Evolutionary conservation across 1,140 invertebrate species (phyloP).

Genomic region (Bombus consobrinus): DNA sequence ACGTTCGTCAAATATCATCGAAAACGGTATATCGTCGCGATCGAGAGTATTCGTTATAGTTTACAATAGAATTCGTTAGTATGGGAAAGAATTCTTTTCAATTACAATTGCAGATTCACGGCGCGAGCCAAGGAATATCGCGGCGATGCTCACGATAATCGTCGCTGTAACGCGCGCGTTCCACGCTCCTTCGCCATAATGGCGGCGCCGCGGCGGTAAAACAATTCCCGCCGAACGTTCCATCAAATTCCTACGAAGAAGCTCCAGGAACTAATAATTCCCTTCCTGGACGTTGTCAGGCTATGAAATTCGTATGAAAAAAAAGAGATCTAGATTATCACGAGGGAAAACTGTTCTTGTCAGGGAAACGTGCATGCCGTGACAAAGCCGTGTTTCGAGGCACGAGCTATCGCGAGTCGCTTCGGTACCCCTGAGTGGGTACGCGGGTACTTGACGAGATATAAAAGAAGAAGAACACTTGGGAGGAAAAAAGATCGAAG

Average conservation of each 20-base stretch:
- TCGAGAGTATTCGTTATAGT: too few relatives aligned
- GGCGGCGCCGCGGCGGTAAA: neutral
- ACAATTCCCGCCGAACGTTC: neutral
- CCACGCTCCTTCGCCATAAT: neutral
- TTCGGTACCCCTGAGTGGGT: constrained; percentile 57
- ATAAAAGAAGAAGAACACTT: neutral
- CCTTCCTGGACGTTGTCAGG: neutral
- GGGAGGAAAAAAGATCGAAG: neutral
- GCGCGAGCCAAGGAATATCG: neutral
- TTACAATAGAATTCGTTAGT: neutral
- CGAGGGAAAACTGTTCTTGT: neutral
- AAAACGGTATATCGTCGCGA: neutral
- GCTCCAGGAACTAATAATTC: neutral
- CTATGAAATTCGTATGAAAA: neutral
- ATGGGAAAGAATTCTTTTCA: neutral
- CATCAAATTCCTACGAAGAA: neutral
- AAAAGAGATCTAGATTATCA: neutral
- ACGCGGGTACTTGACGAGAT: constrained; percentile 25
- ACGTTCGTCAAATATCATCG: neutral
- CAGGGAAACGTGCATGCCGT: constrained; percentile 45
- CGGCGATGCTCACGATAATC: constrained; percentile 8
- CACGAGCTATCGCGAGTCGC: constrained; percentile 62
- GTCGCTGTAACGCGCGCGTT: neutral
- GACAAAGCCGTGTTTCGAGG: constrained; percentile 53
- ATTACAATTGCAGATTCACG: constrained; percentile 32